Evolutionary conservation across 1,140 invertebrate genomes (phyloP), one percentile per base, ranked within the genome.

Genomic region (Andricus grossulariae): DNA sequence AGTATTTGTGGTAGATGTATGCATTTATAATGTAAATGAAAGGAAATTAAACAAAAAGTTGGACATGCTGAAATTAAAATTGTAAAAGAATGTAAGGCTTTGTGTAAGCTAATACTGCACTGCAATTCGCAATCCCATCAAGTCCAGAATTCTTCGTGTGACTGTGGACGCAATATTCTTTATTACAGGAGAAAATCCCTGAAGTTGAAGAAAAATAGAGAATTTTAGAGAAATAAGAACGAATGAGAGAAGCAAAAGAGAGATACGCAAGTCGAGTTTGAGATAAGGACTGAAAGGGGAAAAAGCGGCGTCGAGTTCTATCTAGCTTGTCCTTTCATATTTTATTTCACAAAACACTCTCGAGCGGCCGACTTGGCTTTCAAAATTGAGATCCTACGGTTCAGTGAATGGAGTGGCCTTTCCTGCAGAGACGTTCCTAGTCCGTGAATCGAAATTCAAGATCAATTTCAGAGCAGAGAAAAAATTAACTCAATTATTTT

Each of bases 261-360:
- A 80, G 73, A 54, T 54, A 80, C 16, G 39, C 73, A 72, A 72
- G 77, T 66, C 73, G 78, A 74, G 78, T 78, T 80, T 76, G 83
- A 87, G 85, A 87, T 88, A 87, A 87, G 86, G 84, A 82, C 82
- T 86, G 85, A 86, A 87, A 88, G 71, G 77, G 81, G 78, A 83
- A 83, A 81, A 83, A 83, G 80, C 79, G 80, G 74, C 74, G 77
- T 75, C 78, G 75, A 77, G 50, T 45, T 66, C 74, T 70, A 50
- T 50, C 50, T 60, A 50, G 66, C 84, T 81, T 70, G 77, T 77
- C 78, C 82, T 80, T 82, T 79, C 83, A 86, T 86, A 86, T 87
- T 86, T 87, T 84, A 86, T 87, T 85, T 85, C 76, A 73, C 78
- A 82, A 85, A 83, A 86, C 85, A 82, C 78, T 83, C 80, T 80